Percentiles rank a stretch among this genome's conserved stretches.
phyloP scores from a whole-genome alignment of 2,113 vertebrate species.

The Pelecanus crispus region DNA sequence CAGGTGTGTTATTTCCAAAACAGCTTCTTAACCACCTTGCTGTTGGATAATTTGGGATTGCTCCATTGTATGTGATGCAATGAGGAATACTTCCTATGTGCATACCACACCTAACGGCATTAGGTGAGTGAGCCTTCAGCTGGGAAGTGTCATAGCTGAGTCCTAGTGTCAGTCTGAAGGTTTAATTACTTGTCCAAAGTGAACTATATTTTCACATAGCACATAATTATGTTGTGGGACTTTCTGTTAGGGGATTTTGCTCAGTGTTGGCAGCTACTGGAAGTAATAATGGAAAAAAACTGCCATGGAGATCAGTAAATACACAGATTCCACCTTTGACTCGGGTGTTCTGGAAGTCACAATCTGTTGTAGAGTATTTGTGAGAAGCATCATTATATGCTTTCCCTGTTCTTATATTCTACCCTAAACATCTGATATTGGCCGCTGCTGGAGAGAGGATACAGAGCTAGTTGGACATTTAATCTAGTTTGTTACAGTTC shows the following conservation, averaged over 20 bases:
- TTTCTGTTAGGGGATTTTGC: background rate
- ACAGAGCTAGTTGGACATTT: background rate
- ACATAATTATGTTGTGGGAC: background rate
- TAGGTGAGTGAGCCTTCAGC: background rate
- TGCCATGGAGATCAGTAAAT: slow-evolving; percentile 16
- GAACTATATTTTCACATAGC: background rate
- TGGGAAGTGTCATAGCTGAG: background rate
- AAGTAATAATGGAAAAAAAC: background rate
- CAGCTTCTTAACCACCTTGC: background rate
- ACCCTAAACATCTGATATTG: background rate
- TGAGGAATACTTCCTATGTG: background rate
- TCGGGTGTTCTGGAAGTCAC: background rate
- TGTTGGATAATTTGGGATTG: background rate
- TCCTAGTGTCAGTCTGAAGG: background rate
- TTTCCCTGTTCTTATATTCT: background rate
- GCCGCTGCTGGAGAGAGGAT: background rate
- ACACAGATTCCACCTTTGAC: background rate
- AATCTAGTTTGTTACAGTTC: background rate
- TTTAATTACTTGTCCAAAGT: background rate
- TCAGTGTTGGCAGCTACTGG: background rate
- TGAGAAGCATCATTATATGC: background rate
- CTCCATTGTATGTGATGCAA: background rate
- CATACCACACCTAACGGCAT: background rate
- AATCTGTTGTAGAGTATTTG: background rate
- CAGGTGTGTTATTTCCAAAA: background rate